Evolutionary conservation across 2,888 invertebrate species (phyloP).

Genomic region (Dromius quadrimaculatus): DNA sequence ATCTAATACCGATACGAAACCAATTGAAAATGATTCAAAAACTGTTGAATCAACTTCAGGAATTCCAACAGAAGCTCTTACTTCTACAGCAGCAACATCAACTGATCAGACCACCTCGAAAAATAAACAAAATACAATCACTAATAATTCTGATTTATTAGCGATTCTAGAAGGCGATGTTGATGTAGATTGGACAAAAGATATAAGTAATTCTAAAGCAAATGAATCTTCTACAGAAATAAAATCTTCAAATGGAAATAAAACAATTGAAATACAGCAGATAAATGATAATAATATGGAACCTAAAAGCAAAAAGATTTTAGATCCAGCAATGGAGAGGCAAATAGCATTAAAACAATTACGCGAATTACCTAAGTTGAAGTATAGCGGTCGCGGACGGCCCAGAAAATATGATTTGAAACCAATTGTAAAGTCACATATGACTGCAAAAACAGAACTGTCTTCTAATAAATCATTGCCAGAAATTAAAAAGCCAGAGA

Average conservation of each 20-base stretch:
- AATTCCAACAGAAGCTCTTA: slow-evolving; percentile 20
- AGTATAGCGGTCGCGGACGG: slow-evolving; percentile 8
- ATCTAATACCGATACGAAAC: no score
- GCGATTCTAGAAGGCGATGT: slow-evolving; percentile 72
- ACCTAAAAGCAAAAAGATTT: slow-evolving; percentile 44
- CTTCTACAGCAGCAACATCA: no score
- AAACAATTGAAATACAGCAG: no score
- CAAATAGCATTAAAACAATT: slow-evolving; percentile 72
- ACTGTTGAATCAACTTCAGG: background rate
- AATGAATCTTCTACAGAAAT: slow-evolving; percentile 37
- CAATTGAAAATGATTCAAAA: background rate
- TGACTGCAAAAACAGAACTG: background rate
- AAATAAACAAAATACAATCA: slow-evolving; percentile 53
- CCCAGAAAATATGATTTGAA: slow-evolving; percentile 1
- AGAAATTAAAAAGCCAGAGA: background rate
- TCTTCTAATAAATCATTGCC: background rate
- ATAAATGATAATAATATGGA: background rate
- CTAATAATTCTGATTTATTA: slow-evolving; percentile 69
- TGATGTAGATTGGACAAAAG: slow-evolving; percentile 65
- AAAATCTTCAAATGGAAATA: no score
- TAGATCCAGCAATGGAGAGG: slow-evolving; percentile 64
- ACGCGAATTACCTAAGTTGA: slow-evolving; percentile 65
- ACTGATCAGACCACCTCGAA: background rate
- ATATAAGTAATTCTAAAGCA: slow-evolving; percentile 59
- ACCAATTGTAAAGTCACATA: background rate